Base-by-base conservation (phyloP, 2,888 invertebrate genomes). In the Amblyteles armatorius region DNA sequence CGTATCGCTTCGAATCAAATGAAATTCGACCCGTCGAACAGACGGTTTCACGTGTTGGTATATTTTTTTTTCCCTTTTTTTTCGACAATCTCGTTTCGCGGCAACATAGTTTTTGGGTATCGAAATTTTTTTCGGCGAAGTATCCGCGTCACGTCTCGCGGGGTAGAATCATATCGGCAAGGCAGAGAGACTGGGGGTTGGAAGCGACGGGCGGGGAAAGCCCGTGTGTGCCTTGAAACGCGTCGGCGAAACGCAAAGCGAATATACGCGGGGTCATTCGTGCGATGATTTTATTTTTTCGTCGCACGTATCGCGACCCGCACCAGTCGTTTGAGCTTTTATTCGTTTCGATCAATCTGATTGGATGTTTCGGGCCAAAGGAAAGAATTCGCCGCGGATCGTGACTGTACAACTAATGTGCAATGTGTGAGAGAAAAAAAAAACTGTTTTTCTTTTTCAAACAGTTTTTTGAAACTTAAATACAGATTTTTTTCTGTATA, bases 1-100 rank as follows among this genome's bases (percentile, higher is more conserved):
- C 52, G 50, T 52, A 16, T 67, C 65, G 76, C 16, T 52, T 52
- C 19, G 29, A 76, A 76, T 65, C 48, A 52, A 65, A 76, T 76
- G 22, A 33, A 67, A 67, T 67, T 76, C 65, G 44, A 33, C 26
- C 11, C 74, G 63, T 33, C 33, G 48, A 76, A 50, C 36, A 76
- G 52, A 63, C 76, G 50, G 65, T 65, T 29, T 19, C 29, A 33
- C 48, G 63, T 29, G 26, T 63, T n/a, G 26, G 7, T 57, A 26
- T 57, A 6, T 22, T 22, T 26, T 60, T 63, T 36, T 36, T 36
- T 36, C 9, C 2, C 9, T 36, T 36, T 36, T 36, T 36, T 36
- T 36, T 50, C 52, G 52, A 33, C 52, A 50, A 67, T 26, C 48
- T 63, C 63, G 52, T 65, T 76, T 52, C 50, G 13, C 16, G 33